These are phyloP conservation scores for Formica selysi DNA, from an alignment of 1,140 invertebrate species.

Conservation along the genomic window DNA sequence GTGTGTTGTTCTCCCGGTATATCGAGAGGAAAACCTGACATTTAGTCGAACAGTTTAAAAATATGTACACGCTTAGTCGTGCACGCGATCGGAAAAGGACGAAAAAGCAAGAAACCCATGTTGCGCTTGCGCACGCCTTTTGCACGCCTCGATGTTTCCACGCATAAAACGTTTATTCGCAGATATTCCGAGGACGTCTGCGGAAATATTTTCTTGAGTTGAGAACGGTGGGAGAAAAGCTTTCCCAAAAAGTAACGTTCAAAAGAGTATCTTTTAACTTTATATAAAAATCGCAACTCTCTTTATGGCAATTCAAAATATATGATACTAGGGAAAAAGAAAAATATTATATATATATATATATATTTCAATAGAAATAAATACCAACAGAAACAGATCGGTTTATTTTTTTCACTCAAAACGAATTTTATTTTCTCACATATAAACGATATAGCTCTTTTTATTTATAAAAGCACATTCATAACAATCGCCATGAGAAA, in stretches of 20 bases:
- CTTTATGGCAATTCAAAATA: not conserved
- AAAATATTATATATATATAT: no score
- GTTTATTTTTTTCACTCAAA: not conserved
- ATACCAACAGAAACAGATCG: not conserved
- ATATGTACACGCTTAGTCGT: not conserved
- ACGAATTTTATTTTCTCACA: not conserved
- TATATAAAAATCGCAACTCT: not conserved
- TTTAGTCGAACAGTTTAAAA: not conserved
- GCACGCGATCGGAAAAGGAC: constrained; percentile 36
- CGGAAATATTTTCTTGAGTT: not conserved
- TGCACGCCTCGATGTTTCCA: constrained; percentile 6
- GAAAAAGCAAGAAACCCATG: constrained; percentile 36
- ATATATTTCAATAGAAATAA: not conserved
- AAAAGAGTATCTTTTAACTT: not conserved
- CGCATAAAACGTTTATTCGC: constrained; percentile 16
- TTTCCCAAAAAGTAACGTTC: not conserved
- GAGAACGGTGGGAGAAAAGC: not conserved
- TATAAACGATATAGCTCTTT: not conserved
- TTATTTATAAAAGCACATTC: no score
- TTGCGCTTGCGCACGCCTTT: constrained; percentile 42
- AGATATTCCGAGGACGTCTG: constrained; percentile 29
- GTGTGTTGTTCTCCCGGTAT: not conserved
- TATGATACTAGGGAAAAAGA: no score
- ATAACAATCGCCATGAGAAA: not conserved
- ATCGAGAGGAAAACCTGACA: not conserved